Conservation (phyloP, 2,888 invertebrate genomes). For the Tenthredo livida region DNA sequence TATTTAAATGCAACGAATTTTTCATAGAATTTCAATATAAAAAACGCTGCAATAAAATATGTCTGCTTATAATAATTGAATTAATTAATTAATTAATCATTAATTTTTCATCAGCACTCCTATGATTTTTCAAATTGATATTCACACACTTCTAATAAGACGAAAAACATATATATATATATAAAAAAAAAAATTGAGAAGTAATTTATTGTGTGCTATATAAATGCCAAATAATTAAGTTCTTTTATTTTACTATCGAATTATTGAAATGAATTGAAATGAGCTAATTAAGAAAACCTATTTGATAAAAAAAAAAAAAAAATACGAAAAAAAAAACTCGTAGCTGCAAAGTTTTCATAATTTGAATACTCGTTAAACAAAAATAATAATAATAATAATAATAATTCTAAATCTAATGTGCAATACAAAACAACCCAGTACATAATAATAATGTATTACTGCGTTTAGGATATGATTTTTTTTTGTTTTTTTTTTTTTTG, state of each 20-base stretch:
- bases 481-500: neutral
- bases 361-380: neutral
- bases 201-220: constrained; percentile 24
- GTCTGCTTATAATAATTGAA: constrained; percentile 37
- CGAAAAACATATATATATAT: constrained; percentile 36
- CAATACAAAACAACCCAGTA: constrained; percentile 17
- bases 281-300: neutral
- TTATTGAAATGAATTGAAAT: neutral
- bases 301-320: neutral
- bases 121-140: neutral
- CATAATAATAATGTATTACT: neutral
- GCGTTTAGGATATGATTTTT: neutral
- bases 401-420: constrained; percentile 6
- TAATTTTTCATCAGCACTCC: constrained; percentile 43
- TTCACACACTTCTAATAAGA: neutral
- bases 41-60: constrained; percentile 43
- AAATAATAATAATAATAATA: neutral
- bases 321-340: neutral
- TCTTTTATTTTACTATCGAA: neutral
- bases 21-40: constrained; percentile 36
- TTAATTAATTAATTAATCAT: constrained; percentile 49
- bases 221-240: constrained; percentile 26
- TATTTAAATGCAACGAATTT: constrained; percentile 35
- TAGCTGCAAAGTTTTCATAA: neutral
- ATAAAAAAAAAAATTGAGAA: neutral